Evolutionary conservation across 1,140 invertebrate genomes (phyloP), one percentile per base, ranked within the genome.

Genomic region (Drosophila fuyamai): DNA sequence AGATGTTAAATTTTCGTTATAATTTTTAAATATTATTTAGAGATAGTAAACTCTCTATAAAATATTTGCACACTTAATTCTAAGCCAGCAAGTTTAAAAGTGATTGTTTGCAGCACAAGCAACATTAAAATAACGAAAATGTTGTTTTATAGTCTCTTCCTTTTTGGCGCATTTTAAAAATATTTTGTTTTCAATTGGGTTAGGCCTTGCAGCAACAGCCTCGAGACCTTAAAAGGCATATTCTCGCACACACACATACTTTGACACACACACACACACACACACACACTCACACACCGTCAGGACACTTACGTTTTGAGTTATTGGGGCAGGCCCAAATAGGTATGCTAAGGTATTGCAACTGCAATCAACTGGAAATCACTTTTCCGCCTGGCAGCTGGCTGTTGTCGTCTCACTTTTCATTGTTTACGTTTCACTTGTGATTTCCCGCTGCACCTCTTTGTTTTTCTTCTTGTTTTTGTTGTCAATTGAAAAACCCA

Each of bases 381-480:
- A 76, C 73, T 76, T 75, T 75, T 74, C 61, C 60, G 73, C 70
- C 55, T 41, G 65, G 29, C 29, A 32, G 29, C 29, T 32, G 29
- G 29, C 29, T 32, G 29, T 32, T 32, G 29, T 18, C 68, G 23
- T 70, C 68, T 74, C 67, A 70, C 58, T 75, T 75, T 56, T 58
- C 59, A 76, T 75, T 76, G 74, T 76, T 76, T 76, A 76, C 74
- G 66, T 75, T 76, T 76, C 61, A 76, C 74, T 75, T 59, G 38
- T 16, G 47, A 41, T 51, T 63, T 59, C 14, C 32, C 47, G 48
- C 36, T 70, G 40, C 29, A 27, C n/a, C 43, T 48, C 46, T 48
- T 50, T 51, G 13, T 75, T 63, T 23, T 36, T 62, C 41, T 50
- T 73, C 32, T 18, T 47, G 10, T 65, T 44, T 47, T 65, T 55